Percentiles rank a stretch among this genome's conserved stretches.
These are phyloP conservation scores for Tenodera sinensis DNA, from an alignment of 2,888 invertebrate species.

Conservation along the genomic window DNA sequence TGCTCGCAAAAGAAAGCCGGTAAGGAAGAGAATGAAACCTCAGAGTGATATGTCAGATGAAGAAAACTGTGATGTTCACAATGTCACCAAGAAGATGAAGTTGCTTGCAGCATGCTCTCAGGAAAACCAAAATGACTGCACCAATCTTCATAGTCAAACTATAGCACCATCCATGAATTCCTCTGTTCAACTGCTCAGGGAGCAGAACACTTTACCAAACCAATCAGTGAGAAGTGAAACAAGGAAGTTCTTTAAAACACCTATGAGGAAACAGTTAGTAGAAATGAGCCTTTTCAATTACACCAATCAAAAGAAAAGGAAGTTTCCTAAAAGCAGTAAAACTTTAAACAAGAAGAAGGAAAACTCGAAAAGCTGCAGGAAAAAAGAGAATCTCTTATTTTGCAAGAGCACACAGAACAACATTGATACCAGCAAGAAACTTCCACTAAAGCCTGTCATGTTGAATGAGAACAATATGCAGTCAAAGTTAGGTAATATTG, in stretches of 20 bases:
- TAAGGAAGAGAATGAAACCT: background rate
- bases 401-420: background rate
- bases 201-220: background rate
- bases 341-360: background rate
- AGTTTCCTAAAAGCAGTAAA: background rate
- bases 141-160: background rate
- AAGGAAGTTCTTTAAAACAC: background rate
- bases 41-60: background rate
- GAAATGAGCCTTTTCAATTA: background rate
- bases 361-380: background rate
- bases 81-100: background rate
- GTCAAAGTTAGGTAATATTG: too few species aligned
- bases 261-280: background rate
- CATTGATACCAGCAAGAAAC: background rate
- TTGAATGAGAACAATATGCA: background rate
- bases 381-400: background rate
- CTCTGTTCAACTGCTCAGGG: background rate
- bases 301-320: background rate
- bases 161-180: background rate
- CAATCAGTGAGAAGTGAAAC: background rate
- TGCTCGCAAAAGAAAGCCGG: background rate
- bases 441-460: background rate
- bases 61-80: background rate
- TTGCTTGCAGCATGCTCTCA: background rate
- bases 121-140: background rate